Conservation (phyloP, 2,888 invertebrate species). For the Megamerina dolium region DNA sequence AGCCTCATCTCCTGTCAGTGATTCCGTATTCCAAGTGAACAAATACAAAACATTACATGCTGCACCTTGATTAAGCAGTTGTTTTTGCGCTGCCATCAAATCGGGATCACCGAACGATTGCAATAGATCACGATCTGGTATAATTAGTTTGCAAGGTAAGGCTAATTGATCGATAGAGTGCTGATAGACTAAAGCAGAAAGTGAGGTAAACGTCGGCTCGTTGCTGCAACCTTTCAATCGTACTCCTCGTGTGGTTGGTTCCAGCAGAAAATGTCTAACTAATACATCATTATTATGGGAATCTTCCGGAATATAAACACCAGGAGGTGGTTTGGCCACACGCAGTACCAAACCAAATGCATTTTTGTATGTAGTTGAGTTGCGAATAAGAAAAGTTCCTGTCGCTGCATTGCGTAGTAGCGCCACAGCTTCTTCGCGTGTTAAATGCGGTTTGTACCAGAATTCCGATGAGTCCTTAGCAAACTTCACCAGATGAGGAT, state of each 20-base stretch:
- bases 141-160: conserved; percentile 77
- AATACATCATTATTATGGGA: conserved; percentile 68
- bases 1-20: conserved; percentile 79
- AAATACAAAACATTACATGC: conserved; percentile 93
- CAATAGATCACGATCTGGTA: conserved; percentile 56
- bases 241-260: conserved; percentile 94
- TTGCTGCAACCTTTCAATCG: conserved; percentile 89
- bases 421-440: conserved; percentile 89
- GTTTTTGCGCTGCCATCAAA: conserved; percentile 32
- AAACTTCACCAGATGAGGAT: conserved; percentile 72
- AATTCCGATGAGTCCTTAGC: conserved; percentile 90
- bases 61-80: conserved; percentile 59
- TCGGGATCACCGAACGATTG: conserved; percentile 22
- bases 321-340: conserved; percentile 79
- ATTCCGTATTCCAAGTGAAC: conserved; percentile 85
- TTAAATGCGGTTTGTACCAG: conserved; percentile 96
- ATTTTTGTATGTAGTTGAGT: conserved; percentile 65
- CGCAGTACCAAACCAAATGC: conserved; percentile 94
- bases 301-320: conserved; percentile 48
- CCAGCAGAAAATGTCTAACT: conserved; percentile 94
- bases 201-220: conserved; percentile 93
- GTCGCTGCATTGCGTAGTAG: conserved; percentile 79
- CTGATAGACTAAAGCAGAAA: conserved; percentile 95
- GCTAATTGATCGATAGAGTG: conserved; percentile 96
- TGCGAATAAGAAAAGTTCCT: conserved; percentile 93